Percentiles rank a stretch among this genome's conserved stretches.
Evolutionary conservation across 37 sponge, comb jelly and placozoan genomes (phyloP).

Genomic region (Petrosia ficiformis): DNA sequence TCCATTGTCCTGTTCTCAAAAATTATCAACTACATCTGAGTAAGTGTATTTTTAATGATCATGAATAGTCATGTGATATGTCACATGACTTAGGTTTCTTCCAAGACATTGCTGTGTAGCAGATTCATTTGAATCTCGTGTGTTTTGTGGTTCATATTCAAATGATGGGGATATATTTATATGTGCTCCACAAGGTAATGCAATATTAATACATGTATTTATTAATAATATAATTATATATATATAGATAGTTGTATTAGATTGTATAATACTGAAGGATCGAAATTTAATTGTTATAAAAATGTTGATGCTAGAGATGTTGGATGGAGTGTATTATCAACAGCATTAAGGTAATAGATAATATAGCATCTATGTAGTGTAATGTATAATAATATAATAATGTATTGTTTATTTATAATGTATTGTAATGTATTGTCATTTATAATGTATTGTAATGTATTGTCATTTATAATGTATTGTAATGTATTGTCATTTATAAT

Average conservation of each 20-base stretch:
- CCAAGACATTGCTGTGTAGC: slow-evolving; percentile 23
- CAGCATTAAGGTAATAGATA: slow-evolving; percentile 50
- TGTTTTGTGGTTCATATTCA: slow-evolving; percentile 66
- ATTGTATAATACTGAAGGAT: slow-evolving; percentile 35
- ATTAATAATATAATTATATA: neutral
- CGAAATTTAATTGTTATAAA: slow-evolving; percentile 26
- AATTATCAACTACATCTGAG: neutral
- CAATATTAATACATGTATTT: neutral
- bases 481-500: neutral
- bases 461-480: neutral
- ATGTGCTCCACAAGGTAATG: slow-evolving; percentile 50
- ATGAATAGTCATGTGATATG: neutral
- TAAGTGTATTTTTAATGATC: neutral
- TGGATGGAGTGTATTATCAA: slow-evolving; percentile 72
- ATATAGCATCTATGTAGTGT: neutral
- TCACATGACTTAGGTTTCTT: slow-evolving; percentile 16
- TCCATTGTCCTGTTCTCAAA: neutral
- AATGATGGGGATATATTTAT: slow-evolving; percentile 47
- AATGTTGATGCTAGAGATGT: slow-evolving; percentile 61
- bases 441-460: too few species aligned
- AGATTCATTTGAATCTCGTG: slow-evolving; percentile 9
- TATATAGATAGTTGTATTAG: slow-evolving; percentile 40
- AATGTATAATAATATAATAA: neutral
- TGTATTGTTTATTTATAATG: too few species aligned
- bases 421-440: too few species aligned